Conservation (phyloP, 2,888 invertebrate genomes). For the Eupithecia subumbrata region DNA sequence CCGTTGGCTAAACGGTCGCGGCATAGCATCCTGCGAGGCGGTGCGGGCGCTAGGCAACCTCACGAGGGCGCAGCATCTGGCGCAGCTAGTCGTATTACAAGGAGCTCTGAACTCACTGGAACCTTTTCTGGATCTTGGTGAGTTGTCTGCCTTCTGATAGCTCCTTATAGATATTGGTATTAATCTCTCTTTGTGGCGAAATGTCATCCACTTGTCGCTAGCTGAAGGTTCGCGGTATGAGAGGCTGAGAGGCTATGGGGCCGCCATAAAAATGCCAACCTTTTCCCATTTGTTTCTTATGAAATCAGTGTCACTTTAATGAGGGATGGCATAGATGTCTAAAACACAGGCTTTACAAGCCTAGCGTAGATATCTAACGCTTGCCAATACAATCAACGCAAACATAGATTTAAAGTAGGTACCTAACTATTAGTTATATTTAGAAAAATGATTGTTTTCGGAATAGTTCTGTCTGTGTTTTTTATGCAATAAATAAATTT, state of each 20-base stretch:
- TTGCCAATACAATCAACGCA: too few species aligned
- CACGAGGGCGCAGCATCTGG: constrained; percentile 89
- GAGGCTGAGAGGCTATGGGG: neutral
- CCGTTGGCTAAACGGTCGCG: constrained; percentile 59
- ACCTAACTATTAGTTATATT: too few species aligned
- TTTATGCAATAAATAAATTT: too few species aligned
- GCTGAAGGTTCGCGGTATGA: neutral
- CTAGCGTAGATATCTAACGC: too few species aligned
- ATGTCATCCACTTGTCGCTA: neutral
- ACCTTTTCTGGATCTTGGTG: constrained; percentile 84
- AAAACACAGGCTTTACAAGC: too few species aligned
- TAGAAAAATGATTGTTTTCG: too few species aligned
- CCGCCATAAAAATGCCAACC: neutral
- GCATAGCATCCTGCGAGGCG: constrained; percentile 84
- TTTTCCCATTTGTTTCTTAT: too few species aligned
- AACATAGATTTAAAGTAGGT: too few species aligned
- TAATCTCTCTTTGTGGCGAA: neutral
- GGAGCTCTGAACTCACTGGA: constrained; percentile 86
- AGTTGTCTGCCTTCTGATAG: neutral
- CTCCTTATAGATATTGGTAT: neutral
- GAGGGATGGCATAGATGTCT: too few species aligned
- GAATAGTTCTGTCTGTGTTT: too few species aligned
- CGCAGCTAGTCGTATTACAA: constrained; percentile 88
- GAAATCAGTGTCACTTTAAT: too few species aligned
- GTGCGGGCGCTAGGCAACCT: constrained; percentile 93